phyloP scores from a whole-genome alignment of 1,140 invertebrate species.

The Tetragnatha versicolor region DNA sequence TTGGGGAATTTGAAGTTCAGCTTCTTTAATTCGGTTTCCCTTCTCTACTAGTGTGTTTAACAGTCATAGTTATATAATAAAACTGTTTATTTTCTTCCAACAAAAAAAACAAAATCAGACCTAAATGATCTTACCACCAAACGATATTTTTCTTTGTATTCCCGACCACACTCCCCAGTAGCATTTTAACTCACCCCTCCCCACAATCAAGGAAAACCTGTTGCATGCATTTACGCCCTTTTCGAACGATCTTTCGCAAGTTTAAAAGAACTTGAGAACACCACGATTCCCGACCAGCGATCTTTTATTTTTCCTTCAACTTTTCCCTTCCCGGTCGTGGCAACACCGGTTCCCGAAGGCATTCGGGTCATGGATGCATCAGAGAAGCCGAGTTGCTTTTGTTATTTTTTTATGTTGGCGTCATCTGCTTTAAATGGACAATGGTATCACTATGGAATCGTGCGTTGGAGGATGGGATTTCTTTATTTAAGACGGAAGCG shows the following conservation, averaged over 20 bases:
- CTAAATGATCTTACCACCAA: too few species aligned
- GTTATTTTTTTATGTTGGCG: not conserved
- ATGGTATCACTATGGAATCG: not conserved
- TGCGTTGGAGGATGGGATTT: not conserved
- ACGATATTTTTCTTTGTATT: too few species aligned
- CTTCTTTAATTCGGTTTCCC: not conserved
- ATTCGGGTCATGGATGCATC: constrained; percentile 22
- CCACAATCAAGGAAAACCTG: not conserved
- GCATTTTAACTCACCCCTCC: not conserved
- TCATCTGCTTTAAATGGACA: constrained; percentile 15
- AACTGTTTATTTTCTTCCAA: too few species aligned
- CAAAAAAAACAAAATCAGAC: too few species aligned
- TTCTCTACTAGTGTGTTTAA: too few species aligned
- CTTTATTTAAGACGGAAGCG: too few species aligned
- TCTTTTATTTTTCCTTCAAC: not conserved
- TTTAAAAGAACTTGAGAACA: not conserved
- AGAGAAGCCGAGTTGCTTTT: too few species aligned
- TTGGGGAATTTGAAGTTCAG: not conserved
- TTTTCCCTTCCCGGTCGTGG: not conserved
- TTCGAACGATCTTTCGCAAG: constrained; percentile 6
- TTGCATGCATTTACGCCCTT: not conserved
- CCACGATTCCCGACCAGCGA: not conserved
- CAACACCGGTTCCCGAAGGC: constrained; percentile 29
- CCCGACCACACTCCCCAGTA: too few species aligned
- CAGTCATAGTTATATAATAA: too few species aligned